Evolutionary conservation across 2,113 vertebrate genomes (phyloP).

Genomic region (Hydrochoerus hydrochaeris): DNA sequence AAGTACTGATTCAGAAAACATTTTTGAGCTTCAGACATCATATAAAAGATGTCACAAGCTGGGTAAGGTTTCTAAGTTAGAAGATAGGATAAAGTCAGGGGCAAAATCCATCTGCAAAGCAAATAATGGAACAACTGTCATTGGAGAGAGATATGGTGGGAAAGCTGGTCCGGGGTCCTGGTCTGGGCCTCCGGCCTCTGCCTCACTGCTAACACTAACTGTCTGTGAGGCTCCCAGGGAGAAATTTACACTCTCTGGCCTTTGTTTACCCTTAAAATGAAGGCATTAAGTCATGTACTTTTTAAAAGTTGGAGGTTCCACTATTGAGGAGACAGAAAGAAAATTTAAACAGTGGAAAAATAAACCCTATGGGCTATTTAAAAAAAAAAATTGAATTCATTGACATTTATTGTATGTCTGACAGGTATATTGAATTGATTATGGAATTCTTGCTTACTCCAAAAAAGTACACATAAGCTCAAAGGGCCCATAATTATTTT

Average conservation of each 20-base stretch:
- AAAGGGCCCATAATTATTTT: slow-evolving; percentile 42
- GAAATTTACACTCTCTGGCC: neutral
- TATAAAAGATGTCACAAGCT: neutral
- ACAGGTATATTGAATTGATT: neutral
- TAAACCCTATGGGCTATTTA: neutral
- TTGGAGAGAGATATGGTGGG: too few relatives aligned
- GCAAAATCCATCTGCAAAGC: neutral
- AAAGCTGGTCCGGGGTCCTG: neutral
- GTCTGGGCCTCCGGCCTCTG: neutral
- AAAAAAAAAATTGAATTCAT: slow-evolving; percentile 23
- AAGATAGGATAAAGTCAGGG: neutral
- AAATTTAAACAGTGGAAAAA: slow-evolving; percentile 14
- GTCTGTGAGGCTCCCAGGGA: neutral
- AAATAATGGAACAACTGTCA: neutral
- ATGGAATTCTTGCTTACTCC: slow-evolving; percentile 44
- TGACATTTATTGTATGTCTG: slow-evolving; percentile 29
- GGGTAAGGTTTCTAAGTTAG: neutral
- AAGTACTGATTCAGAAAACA: neutral
- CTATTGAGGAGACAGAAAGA: neutral
- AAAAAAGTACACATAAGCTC: slow-evolving; percentile 52
- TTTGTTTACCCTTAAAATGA: neutral
- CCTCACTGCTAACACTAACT: neutral
- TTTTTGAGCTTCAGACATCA: neutral
- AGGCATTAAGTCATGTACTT: neutral
- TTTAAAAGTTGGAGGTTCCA: neutral